Conservation (phyloP, 2,888 invertebrate species). For the Spilarctia lutea region DNA sequence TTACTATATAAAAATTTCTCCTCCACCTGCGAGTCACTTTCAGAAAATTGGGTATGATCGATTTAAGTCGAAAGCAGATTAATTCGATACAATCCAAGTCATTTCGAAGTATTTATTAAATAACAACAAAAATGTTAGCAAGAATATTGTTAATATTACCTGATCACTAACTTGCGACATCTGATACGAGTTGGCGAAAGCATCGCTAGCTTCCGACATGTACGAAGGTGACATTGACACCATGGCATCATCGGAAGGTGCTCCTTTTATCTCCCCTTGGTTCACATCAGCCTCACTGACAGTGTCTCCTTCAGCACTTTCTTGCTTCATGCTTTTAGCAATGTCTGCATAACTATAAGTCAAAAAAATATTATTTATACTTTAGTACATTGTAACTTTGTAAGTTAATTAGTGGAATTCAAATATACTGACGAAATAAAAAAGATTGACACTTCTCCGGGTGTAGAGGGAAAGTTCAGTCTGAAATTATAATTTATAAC, state of each 20-base stretch:
- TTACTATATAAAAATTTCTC: no score
- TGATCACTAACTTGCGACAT: conserved; percentile 61
- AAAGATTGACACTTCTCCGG: not conserved
- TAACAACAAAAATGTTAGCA: no score
- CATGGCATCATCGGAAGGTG: conserved; percentile 57
- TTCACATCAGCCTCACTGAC: conserved; percentile 52
- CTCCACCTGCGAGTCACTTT: no score
- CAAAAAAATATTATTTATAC: not conserved
- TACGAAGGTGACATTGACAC: conserved; percentile 68
- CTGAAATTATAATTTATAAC: no score
- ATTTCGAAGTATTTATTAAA: no score
- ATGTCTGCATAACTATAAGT: conserved; percentile 90
- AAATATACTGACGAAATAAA: not conserved
- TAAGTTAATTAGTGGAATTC: not conserved
- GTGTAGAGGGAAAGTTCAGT: no score
- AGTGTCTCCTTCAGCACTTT: conserved; percentile 56
- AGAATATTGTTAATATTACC: not conserved
- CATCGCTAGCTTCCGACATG: conserved; percentile 69
- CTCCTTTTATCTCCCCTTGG: conserved; percentile 49
- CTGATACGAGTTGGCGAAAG: conserved; percentile 59
- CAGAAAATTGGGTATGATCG: no score
- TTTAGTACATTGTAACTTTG: not conserved
- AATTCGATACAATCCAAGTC: no score
- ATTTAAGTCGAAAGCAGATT: no score
- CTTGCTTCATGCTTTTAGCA: conserved; percentile 84